A percentile compares a stretch with the other conserved stretches of the same genome.
These are phyloP conservation scores for Bombus consobrinus DNA, from an alignment of 1,140 invertebrate genomes.

Conservation along the genomic window DNA sequence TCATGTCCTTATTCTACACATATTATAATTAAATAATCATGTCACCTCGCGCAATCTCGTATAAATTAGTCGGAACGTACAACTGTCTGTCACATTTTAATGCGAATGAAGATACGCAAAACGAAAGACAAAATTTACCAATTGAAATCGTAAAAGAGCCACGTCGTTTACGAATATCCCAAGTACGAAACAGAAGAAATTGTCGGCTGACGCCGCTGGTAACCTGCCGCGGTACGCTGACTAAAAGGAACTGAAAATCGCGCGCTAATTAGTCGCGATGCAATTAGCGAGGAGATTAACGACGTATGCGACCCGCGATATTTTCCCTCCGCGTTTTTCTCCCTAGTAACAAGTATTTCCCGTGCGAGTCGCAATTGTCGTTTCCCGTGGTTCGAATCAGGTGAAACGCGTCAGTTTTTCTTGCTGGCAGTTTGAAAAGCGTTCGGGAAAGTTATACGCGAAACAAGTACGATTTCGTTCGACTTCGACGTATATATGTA, in stretches of 20 bases:
- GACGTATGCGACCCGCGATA: constrained; percentile 9
- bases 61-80: too few relatives aligned
- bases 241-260: constrained; percentile 28
- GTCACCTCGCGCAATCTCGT: too few relatives aligned
- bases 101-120: too few relatives aligned
- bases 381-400: constrained; percentile 10
- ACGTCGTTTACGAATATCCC: background rate
- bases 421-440: too few relatives aligned
- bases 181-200: background rate
- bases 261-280: constrained; percentile 43
- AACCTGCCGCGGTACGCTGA: background rate
- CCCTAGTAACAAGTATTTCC: constrained; percentile 6
- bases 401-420: background rate
- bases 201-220: background rate
- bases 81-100: too few relatives aligned
- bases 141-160: too few relatives aligned
- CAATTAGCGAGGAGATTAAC: constrained; percentile 41
- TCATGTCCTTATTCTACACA: too few relatives aligned
- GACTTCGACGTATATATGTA: too few relatives aligned
- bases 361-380: background rate
- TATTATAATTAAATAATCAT: too few relatives aligned
- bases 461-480: too few relatives aligned
- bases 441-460: too few relatives aligned
- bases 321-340: background rate
- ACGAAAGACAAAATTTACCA: too few relatives aligned